Evolutionary conservation across 2,888 invertebrate genomes (phyloP), one percentile per base, ranked within the genome.

Genomic region (Itoplectis maculator): DNA sequence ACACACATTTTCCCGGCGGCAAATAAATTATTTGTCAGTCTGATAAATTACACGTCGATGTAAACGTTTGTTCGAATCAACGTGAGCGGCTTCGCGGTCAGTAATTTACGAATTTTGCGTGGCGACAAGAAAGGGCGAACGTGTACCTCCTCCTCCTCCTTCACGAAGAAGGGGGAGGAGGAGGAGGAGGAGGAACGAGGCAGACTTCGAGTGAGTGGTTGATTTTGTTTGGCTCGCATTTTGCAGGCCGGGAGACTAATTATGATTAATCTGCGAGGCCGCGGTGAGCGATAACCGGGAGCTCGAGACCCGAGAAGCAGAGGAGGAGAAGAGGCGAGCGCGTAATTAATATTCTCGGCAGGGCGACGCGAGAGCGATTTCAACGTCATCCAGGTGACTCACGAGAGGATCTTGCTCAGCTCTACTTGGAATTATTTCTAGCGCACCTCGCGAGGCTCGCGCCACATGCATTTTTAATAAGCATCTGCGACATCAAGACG

Each of bases 341-440:
- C 70, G 89, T 91, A 90, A 91, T 91, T 91, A 90, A 91, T 91
- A 91, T 90, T 90, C 90, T 84, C 90, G 88, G 90, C 90, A 80
- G 90, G 90, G 89, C 86, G 77, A 78, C 23, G 47, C 20, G 65
- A 83, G 84, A 87, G 86, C 84, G 87, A 84, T 82, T 79, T 68
- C 82, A 83, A 82, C 88, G 87, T 89, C 88, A 86, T 81, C 86
- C 89, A 86, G 89, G 88, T 88, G 88, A 87, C 87, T 87, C 86
- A 59, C 49, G 69, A 65, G 77, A 61, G 63, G 68, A 81, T 77
- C 73, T 68, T 35, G 76, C 54, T 77, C 77, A 54, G 81, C 68
- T 68, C 73, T 77, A 68, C 68, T 81, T 68, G 35, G 51, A 73
- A 77, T 81, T 77, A 75, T 63, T 9, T 8, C 35, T 45, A 18